A percentile compares a stretch with the other conserved stretches of the same genome.
These are phyloP conservation scores for Saccopteryx leptura DNA, from an alignment of 2,113 vertebrate genomes.

Conservation along the genomic window DNA sequence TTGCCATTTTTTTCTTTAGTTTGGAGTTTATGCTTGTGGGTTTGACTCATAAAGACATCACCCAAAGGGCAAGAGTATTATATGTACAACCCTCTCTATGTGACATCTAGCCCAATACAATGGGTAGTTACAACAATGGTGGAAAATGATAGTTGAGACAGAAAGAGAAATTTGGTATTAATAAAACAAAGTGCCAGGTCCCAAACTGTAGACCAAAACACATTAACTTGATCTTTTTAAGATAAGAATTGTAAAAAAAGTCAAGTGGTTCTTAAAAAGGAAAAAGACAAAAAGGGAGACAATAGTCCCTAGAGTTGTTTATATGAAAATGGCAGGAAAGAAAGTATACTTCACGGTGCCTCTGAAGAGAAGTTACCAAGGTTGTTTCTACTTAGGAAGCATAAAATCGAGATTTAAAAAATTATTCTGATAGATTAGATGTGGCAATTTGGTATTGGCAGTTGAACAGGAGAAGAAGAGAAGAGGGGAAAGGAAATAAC, in stretches of 20 bases:
- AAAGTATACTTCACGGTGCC: neutral
- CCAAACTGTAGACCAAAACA: neutral
- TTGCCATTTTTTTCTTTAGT: neutral
- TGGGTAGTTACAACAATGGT: neutral
- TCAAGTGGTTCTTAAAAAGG: neutral
- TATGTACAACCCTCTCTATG: neutral
- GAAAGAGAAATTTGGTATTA: conserved; percentile 26
- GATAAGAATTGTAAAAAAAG: conserved; percentile 15
- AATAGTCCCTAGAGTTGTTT: neutral
- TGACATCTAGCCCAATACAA: neutral
- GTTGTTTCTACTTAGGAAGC: conserved; percentile 47
- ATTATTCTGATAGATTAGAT: conserved; percentile 41
- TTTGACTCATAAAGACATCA: neutral
- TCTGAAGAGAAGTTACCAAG: conserved; percentile 42
- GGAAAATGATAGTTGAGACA: neutral
- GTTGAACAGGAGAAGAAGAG: neutral
- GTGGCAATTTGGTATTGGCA: conserved; percentile 33
- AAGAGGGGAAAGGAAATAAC: neutral
- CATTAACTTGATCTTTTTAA: neutral
- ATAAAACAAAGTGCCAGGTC: conserved; percentile 4
- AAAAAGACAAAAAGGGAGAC: conserved; percentile 10
- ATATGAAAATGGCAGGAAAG: conserved; percentile 25
- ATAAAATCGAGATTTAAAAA: conserved; percentile 33
- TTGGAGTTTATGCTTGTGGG: neutral
- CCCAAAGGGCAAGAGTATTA: neutral